These are phyloP conservation scores for Salticus scenicus DNA, from an alignment of 2,888 invertebrate species.

Conservation along the genomic window DNA sequence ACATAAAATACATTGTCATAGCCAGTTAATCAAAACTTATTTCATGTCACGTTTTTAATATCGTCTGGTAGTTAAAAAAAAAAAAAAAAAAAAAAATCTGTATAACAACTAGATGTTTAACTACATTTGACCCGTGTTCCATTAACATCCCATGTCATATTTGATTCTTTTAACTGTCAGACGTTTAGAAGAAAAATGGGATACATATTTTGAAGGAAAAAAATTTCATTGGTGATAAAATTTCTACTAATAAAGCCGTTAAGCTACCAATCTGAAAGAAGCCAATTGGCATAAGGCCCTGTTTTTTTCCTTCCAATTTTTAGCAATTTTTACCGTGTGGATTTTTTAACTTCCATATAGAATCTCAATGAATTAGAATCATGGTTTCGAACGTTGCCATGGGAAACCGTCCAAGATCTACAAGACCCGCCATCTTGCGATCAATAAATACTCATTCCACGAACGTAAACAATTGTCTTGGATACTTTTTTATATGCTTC, in stretches of 20 bases:
- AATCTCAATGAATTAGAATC: conserved; percentile 46
- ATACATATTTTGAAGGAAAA: not conserved
- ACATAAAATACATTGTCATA: not conserved
- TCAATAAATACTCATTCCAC: conserved; percentile 41
- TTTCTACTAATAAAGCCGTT: conserved; percentile 31
- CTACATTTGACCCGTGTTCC: not conserved
- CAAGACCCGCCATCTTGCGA: conserved; percentile 42
- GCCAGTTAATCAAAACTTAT: not conserved
- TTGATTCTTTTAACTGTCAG: not conserved
- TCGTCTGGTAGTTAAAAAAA: too few species aligned
- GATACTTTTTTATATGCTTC: not conserved
- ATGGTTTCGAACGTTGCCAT: conserved; percentile 41
- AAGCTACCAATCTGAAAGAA: conserved; percentile 18
- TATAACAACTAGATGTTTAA: conserved; percentile 3
- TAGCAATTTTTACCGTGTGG: not conserved
- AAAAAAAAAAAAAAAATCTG: too few species aligned
- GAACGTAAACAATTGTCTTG: conserved; percentile 50
- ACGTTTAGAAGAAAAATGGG: not conserved
- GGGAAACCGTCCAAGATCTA: conserved; percentile 26
- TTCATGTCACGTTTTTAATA: too few species aligned
- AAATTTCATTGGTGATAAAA: conserved; percentile 11
- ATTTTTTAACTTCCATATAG: not conserved
- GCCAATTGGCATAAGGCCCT: conserved; percentile 55
- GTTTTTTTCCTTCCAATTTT: not conserved
- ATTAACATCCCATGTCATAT: conserved; percentile 8